Conservation (phyloP, 2,113 vertebrate genomes). For the Oreochromis tanganicae region DNA sequence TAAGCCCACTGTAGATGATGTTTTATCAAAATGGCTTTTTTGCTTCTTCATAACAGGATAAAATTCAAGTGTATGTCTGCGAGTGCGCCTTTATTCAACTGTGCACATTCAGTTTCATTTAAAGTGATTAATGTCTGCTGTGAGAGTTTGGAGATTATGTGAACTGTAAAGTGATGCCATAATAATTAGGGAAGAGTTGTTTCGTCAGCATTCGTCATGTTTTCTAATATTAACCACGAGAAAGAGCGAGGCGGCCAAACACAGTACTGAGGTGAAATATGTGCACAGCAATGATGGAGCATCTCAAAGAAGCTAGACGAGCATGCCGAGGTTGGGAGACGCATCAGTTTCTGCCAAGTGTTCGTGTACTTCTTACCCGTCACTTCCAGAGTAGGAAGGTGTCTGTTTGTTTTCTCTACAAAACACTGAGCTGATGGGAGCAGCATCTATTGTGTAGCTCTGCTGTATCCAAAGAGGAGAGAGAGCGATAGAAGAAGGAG, state of each 20-base stretch:
- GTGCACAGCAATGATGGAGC: not conserved
- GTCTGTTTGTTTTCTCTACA: not conserved
- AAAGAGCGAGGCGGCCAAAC: not conserved
- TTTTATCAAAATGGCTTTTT: not conserved
- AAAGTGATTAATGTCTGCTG: not conserved
- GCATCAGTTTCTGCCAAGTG: not conserved
- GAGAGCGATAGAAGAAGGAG: constrained; percentile 14
- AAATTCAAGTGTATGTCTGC: not conserved
- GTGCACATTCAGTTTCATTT: not conserved
- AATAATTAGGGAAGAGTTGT: not conserved
- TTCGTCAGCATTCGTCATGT: not conserved
- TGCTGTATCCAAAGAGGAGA: not conserved
- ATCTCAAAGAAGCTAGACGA: not conserved
- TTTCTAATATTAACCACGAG: not conserved
- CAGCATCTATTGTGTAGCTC: not conserved
- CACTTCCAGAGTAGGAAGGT: not conserved
- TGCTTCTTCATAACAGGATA: not conserved
- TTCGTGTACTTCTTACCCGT: not conserved
- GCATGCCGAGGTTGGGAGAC: fast-evolving
- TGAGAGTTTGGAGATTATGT: not conserved
- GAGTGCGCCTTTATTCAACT: not conserved
- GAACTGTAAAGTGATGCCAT: not conserved
- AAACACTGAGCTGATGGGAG: not conserved
- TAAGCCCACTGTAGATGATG: not conserved
- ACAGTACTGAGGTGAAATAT: not conserved